These are phyloP conservation scores for Nasonia oneida DNA, from an alignment of 2,888 invertebrate genomes.

Conservation along the genomic window DNA sequence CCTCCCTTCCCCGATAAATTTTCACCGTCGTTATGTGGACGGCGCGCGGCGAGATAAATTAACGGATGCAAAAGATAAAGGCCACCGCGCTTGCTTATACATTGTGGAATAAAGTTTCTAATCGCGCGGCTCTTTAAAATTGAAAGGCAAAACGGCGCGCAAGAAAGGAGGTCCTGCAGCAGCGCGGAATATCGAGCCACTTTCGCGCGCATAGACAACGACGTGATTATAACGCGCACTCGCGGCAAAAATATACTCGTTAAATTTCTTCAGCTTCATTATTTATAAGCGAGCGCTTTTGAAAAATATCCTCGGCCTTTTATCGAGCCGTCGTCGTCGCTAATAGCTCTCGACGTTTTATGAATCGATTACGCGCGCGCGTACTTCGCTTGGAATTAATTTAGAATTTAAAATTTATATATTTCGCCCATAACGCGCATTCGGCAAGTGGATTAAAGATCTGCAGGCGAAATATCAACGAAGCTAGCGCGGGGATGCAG, in stretches of 20 bases:
- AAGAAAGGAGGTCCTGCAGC: conserved; percentile 18
- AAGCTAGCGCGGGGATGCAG: not conserved
- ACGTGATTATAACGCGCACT: conserved; percentile 24
- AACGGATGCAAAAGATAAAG: conserved; percentile 8
- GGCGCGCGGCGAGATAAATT: conserved; percentile 2
- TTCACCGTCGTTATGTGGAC: not conserved
- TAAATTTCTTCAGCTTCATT: conserved; percentile 31
- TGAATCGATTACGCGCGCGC: not conserved
- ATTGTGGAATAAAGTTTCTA: conserved; percentile 50
- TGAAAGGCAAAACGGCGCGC: conserved; percentile 5
- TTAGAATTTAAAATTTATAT: too few species aligned
- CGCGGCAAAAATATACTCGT: conserved; percentile 27
- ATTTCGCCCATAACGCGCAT: too few species aligned
- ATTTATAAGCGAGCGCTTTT: not conserved
- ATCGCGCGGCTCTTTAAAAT: conserved; percentile 23
- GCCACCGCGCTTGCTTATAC: not conserved
- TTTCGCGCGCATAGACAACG: conserved; percentile 35
- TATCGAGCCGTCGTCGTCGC: not conserved
- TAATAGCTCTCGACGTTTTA: not conserved
- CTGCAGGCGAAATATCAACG: too few species aligned
- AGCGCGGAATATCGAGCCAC: not conserved
- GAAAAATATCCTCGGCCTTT: conserved; percentile 20
- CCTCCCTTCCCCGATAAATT: not conserved
- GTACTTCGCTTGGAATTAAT: too few species aligned
- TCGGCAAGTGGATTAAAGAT: too few species aligned